phyloP scores from a whole-genome alignment of 2,888 invertebrate species.

The Andrena praecox region DNA sequence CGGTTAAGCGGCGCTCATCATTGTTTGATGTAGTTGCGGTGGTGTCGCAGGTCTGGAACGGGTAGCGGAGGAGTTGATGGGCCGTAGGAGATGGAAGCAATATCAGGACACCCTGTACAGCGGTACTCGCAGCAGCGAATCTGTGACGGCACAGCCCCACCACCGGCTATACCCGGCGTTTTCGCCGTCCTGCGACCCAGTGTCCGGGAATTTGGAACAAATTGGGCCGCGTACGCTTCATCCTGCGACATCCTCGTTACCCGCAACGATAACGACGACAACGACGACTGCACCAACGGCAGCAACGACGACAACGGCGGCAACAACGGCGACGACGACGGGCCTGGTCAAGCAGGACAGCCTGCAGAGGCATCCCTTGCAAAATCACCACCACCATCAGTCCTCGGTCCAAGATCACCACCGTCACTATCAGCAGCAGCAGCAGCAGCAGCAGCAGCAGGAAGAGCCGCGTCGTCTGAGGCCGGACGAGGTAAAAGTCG shows the following conservation, averaged over 20 bases:
- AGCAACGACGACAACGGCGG: slow-evolving; percentile 59
- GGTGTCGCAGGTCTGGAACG: slow-evolving; percentile 94
- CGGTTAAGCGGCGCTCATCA: slow-evolving; percentile 74
- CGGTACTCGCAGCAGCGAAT: slow-evolving; percentile 84
- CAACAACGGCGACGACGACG: slow-evolving; percentile 51
- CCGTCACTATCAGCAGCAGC: slow-evolving; percentile 66
- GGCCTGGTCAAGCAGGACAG: slow-evolving; percentile 76
- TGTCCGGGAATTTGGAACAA: slow-evolving; percentile 73
- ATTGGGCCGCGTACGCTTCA: slow-evolving; percentile 74
- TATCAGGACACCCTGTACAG: slow-evolving; percentile 91
- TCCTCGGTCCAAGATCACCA: slow-evolving; percentile 72
- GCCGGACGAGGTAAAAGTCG: slow-evolving; percentile 86
- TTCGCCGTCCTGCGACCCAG: slow-evolving; percentile 75
- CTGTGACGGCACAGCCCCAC: slow-evolving; percentile 80
- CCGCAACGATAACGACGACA: slow-evolving; percentile 68
- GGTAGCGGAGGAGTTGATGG: slow-evolving; percentile 98
- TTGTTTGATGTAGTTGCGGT: slow-evolving; percentile 82
- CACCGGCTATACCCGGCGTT: slow-evolving; percentile 79
- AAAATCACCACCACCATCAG: slow-evolving; percentile 70
- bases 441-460: slow-evolving; percentile 73
- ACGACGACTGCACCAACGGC: slow-evolving; percentile 63
- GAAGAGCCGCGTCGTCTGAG: slow-evolving; percentile 75
- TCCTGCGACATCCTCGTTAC: slow-evolving; percentile 70
- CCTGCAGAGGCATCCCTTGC: slow-evolving; percentile 72
- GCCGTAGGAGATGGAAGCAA: slow-evolving; percentile 98